These are phyloP conservation scores for Pediacus dermestoides DNA, from an alignment of 2,888 invertebrate species.

Conservation along the genomic window DNA sequence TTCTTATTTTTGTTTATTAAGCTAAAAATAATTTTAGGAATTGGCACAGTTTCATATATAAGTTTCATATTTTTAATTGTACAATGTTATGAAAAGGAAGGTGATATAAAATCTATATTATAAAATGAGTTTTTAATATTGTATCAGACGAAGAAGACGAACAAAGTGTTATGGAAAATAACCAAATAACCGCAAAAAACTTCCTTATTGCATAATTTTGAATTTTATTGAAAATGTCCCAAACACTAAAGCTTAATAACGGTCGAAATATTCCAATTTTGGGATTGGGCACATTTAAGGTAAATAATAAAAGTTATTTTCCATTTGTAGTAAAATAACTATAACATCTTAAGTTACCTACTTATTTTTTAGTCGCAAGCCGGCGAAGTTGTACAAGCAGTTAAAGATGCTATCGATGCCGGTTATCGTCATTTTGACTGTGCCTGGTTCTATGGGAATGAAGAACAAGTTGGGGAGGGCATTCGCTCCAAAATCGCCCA, in stretches of 20 bases:
- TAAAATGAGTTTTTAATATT: no score
- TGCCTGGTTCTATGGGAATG: constrained; percentile 59
- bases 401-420: constrained; percentile 57
- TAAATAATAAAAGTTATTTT: constrained; percentile 33
- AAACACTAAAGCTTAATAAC: constrained; percentile 52
- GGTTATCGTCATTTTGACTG: constrained; percentile 67
- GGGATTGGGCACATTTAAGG: constrained; percentile 64
- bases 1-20: no score
- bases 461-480: constrained; percentile 54
- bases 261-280: constrained; percentile 59
- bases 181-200: no score
- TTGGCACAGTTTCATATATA: no score
- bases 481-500: constrained; percentile 58
- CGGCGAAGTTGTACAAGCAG: constrained; percentile 47
- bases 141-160: no score
- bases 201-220: no score
- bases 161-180: no score
- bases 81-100: no score
- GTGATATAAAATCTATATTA: no score
- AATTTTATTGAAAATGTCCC: constrained; percentile 10
- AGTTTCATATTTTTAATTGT: no score
- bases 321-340: constrained; percentile 13
- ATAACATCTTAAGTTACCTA: neutral
- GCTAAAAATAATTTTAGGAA: no score
- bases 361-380: constrained; percentile 32